Conservation (phyloP, 1,140 invertebrate species). For the Doryteuthis pealeii region DNA sequence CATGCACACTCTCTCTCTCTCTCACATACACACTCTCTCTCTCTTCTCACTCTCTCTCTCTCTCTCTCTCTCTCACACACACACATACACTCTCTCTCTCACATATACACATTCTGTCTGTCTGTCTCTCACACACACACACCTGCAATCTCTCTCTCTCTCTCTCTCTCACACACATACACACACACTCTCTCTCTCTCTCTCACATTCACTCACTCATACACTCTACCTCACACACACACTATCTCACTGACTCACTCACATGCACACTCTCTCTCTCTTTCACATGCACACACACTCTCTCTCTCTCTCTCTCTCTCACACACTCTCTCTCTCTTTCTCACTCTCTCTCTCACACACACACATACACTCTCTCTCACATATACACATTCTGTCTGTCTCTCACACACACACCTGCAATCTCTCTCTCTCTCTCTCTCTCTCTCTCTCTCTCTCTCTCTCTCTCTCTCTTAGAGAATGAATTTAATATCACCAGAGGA, state of each 20-base stretch:
- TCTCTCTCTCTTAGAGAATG: too few relatives aligned
- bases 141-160: too few relatives aligned
- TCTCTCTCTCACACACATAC: background rate
- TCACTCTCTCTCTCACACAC: too few relatives aligned
- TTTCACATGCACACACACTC: background rate
- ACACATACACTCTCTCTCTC: constrained; percentile 17
- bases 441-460: background rate
- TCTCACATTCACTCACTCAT: too few relatives aligned
- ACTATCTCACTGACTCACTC: background rate
- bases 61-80: background rate
- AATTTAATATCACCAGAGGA: too few relatives aligned
- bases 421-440: constrained; percentile 15
- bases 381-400: background rate
- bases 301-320: too few relatives aligned
- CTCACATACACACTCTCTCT: background rate
- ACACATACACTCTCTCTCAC: too few relatives aligned
- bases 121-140: too few relatives aligned
- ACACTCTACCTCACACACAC: constrained; percentile 13
- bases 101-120: constrained; percentile 9
- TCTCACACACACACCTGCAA: background rate
- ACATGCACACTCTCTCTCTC: background rate
- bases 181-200: constrained; percentile 1
- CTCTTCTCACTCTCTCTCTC: background rate
- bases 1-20: constrained; percentile 15
- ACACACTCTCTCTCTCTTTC: too few relatives aligned